Evolutionary conservation across 2,888 invertebrate species (phyloP), one percentile per base, ranked within the genome.

Genomic region (Drosophila lacicola): DNA sequence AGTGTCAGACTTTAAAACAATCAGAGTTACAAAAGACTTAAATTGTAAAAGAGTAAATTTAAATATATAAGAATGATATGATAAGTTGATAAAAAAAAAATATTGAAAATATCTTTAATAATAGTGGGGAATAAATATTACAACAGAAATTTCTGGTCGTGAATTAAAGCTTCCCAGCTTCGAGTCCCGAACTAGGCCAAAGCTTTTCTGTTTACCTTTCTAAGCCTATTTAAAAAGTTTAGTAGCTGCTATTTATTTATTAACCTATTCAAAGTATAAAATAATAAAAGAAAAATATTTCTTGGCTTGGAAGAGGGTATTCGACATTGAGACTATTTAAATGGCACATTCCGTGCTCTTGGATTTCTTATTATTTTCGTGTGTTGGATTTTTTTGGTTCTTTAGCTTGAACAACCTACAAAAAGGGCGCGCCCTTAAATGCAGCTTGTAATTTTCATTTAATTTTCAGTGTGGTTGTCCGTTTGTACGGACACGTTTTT

Each of bases 391-490:
- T 76, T 58, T 17, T 8, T 14, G 19, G 46, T 33, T 57, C 25
- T 64, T 50, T 62, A 50, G 54, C 29, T 47, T 34, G 54, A 21
- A n/a, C 29, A 36, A 72, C 29, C 8, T 8, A 70, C 46, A 56
- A 64, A 70, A 69, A 60, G 47, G 64, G 66, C 56, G 66, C 80
- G 49, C 82, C 74, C 60, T 61, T 49, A 82, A 80, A 73, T 83
- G 80, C 81, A 83, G 67, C 74, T 67, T 57, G 80, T 72, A 84
- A 84, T 83, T 86, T 86, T 81, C 79, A 83, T 83, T 81, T 86
- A 86, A 86, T 83, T 83, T 74, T 72, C 76, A 76, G 86, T 83
- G 77, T 83, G 60, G 79, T 17, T 81, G 79, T 79, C 77, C 77
- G 53, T 36, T 42, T 44, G 34, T 55, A 70, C n/a, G n/a, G n/a